A percentile compares a stretch with the other conserved stretches of the same genome.
Evolutionary conservation across 2,888 invertebrate genomes (phyloP).

Genomic region (Liopterus haemorrhoidalis): DNA sequence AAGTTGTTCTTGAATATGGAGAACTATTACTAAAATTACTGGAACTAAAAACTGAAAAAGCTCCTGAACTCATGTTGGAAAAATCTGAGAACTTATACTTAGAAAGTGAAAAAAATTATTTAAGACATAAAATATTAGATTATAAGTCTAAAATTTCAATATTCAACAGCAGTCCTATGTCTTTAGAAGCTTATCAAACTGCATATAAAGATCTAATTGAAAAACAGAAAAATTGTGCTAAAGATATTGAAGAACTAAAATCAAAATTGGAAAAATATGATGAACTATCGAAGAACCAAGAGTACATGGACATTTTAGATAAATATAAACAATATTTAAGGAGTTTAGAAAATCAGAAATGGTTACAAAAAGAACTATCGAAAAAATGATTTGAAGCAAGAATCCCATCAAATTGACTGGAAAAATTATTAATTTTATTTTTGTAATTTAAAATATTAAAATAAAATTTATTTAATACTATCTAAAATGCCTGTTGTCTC

Average conservation of each 20-base stretch:
- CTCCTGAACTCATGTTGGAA: slow-evolving; percentile 38
- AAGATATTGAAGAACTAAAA: slow-evolving; percentile 42
- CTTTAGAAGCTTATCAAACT: slow-evolving; percentile 43
- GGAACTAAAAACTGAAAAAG: slow-evolving; percentile 38
- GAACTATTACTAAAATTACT: slow-evolving; percentile 41
- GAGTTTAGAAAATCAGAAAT: slow-evolving; percentile 43
- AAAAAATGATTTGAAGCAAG: too few species aligned
- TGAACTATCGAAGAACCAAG: slow-evolving; percentile 40
- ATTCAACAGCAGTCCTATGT: slow-evolving; percentile 44
- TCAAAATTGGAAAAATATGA: slow-evolving; percentile 43
- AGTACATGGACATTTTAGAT: slow-evolving; percentile 45
- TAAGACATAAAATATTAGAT: slow-evolving; percentile 39
- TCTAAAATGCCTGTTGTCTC: too few species aligned
- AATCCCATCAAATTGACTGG: too few species aligned
- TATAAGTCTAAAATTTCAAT: slow-evolving; percentile 39
- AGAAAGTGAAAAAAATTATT: slow-evolving; percentile 40
- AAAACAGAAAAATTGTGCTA: slow-evolving; percentile 39
- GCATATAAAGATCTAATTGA: slow-evolving; percentile 42
- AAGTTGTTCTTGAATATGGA: slow-evolving; percentile 37
- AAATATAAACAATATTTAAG: slow-evolving; percentile 43
- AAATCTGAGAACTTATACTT: slow-evolving; percentile 40
- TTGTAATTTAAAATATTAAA: too few species aligned
- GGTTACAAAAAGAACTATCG: slow-evolving; percentile 32
- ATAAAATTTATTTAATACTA: too few species aligned
- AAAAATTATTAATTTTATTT: too few species aligned